Base-by-base conservation (phyloP, 2,797 vertebrate genomes). In the Esox masquinongy region DNA sequence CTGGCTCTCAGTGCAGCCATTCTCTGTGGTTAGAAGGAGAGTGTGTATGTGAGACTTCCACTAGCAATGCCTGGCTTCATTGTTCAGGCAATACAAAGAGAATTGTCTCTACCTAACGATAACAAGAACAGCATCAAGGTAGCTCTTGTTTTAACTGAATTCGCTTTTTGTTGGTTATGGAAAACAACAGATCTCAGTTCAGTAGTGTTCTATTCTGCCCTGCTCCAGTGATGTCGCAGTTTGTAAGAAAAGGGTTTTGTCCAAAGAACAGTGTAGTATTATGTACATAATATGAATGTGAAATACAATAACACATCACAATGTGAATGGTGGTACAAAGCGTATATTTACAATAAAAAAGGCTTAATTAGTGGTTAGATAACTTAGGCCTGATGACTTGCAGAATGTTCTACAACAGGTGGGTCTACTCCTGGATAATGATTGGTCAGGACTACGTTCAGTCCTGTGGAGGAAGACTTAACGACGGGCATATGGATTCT, bases 51-150 rank as follows among this genome's bases (percentile, higher is more conserved):
- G 84, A 74, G 56, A 1, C 22, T 75, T 82, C 68, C 31, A 47
- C 64, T 4, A 43, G 68, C 61, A 31, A 81, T 50, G 80, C 36
- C 79, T 71, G 74, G 56, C 50, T 49, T 79, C 76, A 82, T 87
- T 87, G 82, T 86, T 72, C 74, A 73, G 73, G 72, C 74, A 69
- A 79, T 69, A 90, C 82, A 81, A 78, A 67, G 1, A 63, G 74
- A 15, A 84, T 83, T 90, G 86, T 91, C 63, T 77, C 59, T 0
- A 47, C 26, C 0, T 26, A 68, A 84, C 81, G 84, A 85, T 68
- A 71, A 43, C 7, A n/a, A 15, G 9, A 47, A 47, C 6, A 47
- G 43, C 31, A 29, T 56, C 56, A 74, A 69, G 26, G 68, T 73
- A 31, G 53, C 59, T 43, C 8, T 74, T 43, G 39, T 51, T 36